Evolutionary conservation across 53 echinoderm and acorn worm species (phyloP), one percentile per base, ranked within the genome.

Genomic region (Zoroaster sp.): DNA sequence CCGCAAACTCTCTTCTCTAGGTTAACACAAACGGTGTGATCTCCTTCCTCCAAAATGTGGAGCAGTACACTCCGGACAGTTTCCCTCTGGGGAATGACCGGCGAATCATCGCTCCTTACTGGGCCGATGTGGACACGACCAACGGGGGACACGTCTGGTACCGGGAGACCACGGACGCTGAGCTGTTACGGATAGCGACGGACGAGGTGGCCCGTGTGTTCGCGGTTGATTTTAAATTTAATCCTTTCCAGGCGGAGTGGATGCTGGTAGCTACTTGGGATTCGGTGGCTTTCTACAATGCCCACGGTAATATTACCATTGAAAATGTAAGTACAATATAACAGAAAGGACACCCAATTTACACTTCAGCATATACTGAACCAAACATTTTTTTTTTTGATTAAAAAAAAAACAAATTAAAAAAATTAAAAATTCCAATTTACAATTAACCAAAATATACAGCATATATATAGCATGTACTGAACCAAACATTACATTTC

Each of bases 21-120:
- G 91, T 98, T 8, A 98, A 94, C 72, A 94, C 92, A 30, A 97
- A 98, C 75, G 98, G 98, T 17, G 89, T 95, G 41, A 67, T 98
- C 71, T 98, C 98, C 11, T 98, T 98, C 63, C 75, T 94, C 36
- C 52, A 80, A 43, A 91, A 93, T 52, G 94, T 98, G 4, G 65
- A 65, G 73, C 75, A 94, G 72, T 98, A 91, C 90, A 95, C 92
- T 0, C 95, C 98, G 28, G 94, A 92, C 31, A 67, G 85, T 35
- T 98, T 98, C 76, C 98, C 98, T 0, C 55, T 98, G 15, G 92
- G 77, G 47, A 93, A 95, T 44, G 75, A 88, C 37, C 94, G 91
- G 10, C 92, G 98, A 2, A 69, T 95, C 36, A 75, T 98, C 15
- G 92, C 98, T 5, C 98, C 98, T 4, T 98, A 75, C 74, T 97